Evolutionary conservation across 2,888 invertebrate species (phyloP), one percentile per base, ranked within the genome.

Genomic region (Drosophila falleni): DNA sequence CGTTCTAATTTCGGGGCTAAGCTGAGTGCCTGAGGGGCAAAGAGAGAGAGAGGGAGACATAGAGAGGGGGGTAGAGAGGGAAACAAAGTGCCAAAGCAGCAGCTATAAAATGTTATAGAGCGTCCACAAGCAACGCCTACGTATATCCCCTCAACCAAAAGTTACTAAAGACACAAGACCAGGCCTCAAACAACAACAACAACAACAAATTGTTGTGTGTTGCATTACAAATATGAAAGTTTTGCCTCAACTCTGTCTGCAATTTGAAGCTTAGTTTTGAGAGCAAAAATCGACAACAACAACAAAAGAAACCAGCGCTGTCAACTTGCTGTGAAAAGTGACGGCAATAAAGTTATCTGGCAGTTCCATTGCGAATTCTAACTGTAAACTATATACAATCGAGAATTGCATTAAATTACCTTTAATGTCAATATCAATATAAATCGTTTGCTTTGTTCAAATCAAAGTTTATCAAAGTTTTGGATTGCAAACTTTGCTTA

Each of bases 211-310:
- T 37, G 55, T 33, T 42, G 33, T 55, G 44, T 58, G 66, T 71
- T 74, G 74, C 74, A 78, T 68, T 78, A 73, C 51, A 73, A 73
- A 75, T 78, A 78, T 75, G 75, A 75, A 78, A 75, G 78, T 75
- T 58, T 78, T 59, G 44, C 44, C 51, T 51, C 33, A 51, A 53
- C 55, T 64, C 42, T 37, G 47, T 31, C 46, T 62, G 56, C 63
- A 63, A 63, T 56, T 56, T 42, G 26, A 61, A 50, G 72, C 69
- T 68, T 8, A 61, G 37, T 71, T 55, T 58, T 19, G 46, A 49
- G 55, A 44, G 47, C n/a, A n/a, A 37, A 39, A 29, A 58, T 13
- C 13, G 13, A 23, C 15, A 39, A 39, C 39, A 39, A 8, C 15
- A 39, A 8, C n/a, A 39, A 39, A 39, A 39, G 31, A 23, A 33